phyloP scores from a whole-genome alignment of 2,797 vertebrate genomes.

The Bradypodion ventrale region DNA sequence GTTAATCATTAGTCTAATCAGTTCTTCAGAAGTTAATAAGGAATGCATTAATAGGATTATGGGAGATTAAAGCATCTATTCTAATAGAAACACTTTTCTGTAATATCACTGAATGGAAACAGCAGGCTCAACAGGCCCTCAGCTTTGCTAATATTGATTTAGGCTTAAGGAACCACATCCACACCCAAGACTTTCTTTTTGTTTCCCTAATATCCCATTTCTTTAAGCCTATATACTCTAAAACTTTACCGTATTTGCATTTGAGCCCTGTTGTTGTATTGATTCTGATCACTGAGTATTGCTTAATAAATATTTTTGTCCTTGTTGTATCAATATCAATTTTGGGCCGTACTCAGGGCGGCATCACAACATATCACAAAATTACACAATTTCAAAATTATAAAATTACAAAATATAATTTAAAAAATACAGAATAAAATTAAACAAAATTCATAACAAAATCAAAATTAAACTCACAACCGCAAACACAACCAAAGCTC shows the following conservation, averaged over 20 bases:
- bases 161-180: neutral
- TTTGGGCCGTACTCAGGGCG: no score
- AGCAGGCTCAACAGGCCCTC: neutral
- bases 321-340: no score
- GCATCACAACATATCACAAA: no score
- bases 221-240: neutral
- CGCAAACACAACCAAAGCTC: no score
- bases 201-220: neutral
- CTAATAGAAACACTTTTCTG: neutral
- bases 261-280: neutral
- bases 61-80: neutral
- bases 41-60: slow-evolving; percentile 2
- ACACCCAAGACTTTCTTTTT: neutral
- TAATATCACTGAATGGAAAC: neutral
- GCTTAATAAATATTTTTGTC: no score
- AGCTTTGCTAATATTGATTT: neutral
- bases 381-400: no score
- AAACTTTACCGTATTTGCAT: neutral
- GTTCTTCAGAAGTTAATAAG: neutral
- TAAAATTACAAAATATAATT: no score
- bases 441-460: no score
- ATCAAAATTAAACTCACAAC: no score
- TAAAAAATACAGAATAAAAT: no score
- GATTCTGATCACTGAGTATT: no score
- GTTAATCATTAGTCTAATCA: slow-evolving; percentile 1